These are phyloP conservation scores for Cheilinus undulatus DNA, from an alignment of 2,113 vertebrate genomes.

Conservation along the genomic window DNA sequence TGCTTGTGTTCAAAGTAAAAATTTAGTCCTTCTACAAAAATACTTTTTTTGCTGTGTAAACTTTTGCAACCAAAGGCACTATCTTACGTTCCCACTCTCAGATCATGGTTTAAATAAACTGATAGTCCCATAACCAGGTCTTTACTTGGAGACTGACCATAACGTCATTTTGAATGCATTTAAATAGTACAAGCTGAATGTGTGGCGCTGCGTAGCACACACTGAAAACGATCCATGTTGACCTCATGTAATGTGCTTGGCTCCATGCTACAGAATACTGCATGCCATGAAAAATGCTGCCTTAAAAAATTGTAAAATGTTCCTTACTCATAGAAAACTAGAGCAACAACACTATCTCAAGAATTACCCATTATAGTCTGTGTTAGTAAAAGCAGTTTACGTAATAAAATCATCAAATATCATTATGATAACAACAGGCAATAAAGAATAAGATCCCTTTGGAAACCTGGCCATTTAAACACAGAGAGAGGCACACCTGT, in stretches of 20 bases:
- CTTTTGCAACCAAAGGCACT: conserved; percentile 81
- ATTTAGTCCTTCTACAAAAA: conserved; percentile 76
- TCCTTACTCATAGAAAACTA: background rate
- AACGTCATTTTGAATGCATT: background rate
- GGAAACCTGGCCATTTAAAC: background rate
- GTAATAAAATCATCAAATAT: background rate
- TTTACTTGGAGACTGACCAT: background rate
- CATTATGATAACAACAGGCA: background rate
- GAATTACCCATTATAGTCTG: conserved; percentile 12
- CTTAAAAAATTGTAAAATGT: background rate
- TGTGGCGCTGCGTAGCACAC: conserved; percentile 10
- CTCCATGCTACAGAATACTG: conserved; percentile 41
- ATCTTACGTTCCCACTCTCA: conserved; percentile 32
- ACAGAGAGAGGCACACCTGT: conserved; percentile 1
- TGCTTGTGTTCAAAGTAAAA: conserved; percentile 59
- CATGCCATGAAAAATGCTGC: conserved; percentile 22
- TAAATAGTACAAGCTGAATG: background rate
- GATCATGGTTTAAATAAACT: conserved; percentile 3
- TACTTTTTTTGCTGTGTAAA: conserved; percentile 74
- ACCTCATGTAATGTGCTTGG: conserved; percentile 10
- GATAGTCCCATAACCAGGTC: background rate
- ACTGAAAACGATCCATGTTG: background rate
- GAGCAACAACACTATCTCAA: conserved; percentile 14
- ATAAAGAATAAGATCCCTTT: conserved; percentile 41
- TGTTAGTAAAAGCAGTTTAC: background rate